phyloP scores from a whole-genome alignment of 2,113 vertebrate species.

The Excalfactoria chinensis region DNA sequence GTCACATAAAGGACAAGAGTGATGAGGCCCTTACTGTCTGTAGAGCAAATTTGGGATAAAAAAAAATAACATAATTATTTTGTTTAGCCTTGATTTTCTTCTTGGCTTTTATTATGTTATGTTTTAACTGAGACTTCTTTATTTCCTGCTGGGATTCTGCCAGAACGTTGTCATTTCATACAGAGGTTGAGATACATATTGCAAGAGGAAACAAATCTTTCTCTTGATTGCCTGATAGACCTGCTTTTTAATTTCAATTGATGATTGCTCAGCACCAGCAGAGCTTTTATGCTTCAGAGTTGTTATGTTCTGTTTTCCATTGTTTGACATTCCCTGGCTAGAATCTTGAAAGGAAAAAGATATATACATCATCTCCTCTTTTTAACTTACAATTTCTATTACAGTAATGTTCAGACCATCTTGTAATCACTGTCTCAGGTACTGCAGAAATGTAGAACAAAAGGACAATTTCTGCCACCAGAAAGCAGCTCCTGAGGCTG shows the following conservation, averaged over 20 bases:
- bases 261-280: background rate
- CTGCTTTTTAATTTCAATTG: background rate
- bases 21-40: background rate
- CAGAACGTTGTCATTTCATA: background rate
- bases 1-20: conserved; percentile 57
- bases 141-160: conserved; percentile 56
- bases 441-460: background rate
- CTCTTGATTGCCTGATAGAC: background rate
- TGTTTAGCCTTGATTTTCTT: conserved; percentile 48
- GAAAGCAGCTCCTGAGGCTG: background rate
- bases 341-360: background rate
- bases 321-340: background rate
- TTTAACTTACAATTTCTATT: conserved; percentile 9
- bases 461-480: background rate
- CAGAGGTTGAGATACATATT: background rate
- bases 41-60: conserved; percentile 26
- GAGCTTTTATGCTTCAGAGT: background rate
- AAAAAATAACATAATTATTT: conserved; percentile 40
- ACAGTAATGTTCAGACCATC: background rate
- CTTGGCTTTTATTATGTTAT: conserved; percentile 55
- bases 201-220: conserved; percentile 5
- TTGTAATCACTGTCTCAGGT: background rate
- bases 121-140: conserved; percentile 51
- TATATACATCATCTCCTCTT: background rate
- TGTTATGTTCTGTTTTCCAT: background rate